Conservation (phyloP, 2,888 invertebrate genomes). For the Halictus quadricinctus region DNA sequence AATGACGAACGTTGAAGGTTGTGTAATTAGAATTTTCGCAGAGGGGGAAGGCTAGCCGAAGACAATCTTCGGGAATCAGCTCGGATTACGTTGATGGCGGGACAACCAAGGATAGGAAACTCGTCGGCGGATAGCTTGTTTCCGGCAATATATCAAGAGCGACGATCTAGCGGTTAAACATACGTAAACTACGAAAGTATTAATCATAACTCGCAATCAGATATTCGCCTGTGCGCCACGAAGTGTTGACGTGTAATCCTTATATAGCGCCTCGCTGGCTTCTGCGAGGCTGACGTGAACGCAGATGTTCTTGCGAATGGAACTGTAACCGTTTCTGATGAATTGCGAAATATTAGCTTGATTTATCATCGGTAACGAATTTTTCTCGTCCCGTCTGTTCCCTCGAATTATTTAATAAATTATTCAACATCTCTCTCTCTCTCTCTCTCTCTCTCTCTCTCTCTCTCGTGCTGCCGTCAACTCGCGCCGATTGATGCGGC, state of each 20-base stretch:
- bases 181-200: constrained; percentile 54
- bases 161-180: constrained; percentile 53
- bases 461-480: neutral
- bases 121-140: constrained; percentile 33
- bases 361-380: neutral
- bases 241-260: constrained; percentile 48
- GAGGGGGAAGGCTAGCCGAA: neutral
- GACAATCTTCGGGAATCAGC: constrained; percentile 36
- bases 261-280: constrained; percentile 22
- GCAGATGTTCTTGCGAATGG: constrained; percentile 17
- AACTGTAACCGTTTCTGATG: constrained; percentile 27
- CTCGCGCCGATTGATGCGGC: neutral
- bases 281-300: constrained; percentile 12
- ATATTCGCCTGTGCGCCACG: constrained; percentile 29
- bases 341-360: constrained; percentile 8
- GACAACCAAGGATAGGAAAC: constrained; percentile 37
- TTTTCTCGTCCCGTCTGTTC: neutral
- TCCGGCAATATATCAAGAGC: constrained; percentile 58
- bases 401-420: neutral
- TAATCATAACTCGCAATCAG: constrained; percentile 54
- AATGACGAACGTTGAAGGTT: constrained; percentile 24
- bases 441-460: too few relatives aligned
- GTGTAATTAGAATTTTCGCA: neutral
- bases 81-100: constrained; percentile 43
- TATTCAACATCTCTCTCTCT: neutral